phyloP scores from a whole-genome alignment of 2,113 vertebrate genomes.

The Pleuronectes platessa region DNA sequence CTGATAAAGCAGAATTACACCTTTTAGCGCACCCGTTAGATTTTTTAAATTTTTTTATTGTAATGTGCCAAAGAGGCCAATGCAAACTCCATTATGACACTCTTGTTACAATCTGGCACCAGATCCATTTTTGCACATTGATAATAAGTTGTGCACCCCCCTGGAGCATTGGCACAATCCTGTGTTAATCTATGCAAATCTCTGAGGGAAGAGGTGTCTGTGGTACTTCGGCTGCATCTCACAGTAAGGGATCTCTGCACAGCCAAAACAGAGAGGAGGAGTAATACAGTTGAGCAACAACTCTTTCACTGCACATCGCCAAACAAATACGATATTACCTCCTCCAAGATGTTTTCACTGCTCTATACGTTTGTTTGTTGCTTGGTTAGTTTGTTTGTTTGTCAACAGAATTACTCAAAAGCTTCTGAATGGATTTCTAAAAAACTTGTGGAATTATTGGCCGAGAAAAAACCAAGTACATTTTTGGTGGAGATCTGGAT shows the following conservation, averaged over 20 bases:
- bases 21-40: background rate
- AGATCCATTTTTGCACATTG: constrained; percentile 16
- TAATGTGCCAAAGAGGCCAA: constrained; percentile 2
- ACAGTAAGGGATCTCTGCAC: background rate
- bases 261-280: background rate
- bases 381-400: no score
- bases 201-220: background rate
- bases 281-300: background rate
- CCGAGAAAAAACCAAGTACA: no score
- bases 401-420: no score
- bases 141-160: constrained; percentile 20
- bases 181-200: constrained; percentile 18
- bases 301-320: background rate
- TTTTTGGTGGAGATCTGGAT: no score
- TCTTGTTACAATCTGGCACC: background rate
- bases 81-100: constrained; percentile 13
- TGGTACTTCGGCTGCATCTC: background rate
- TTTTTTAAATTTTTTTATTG: background rate
- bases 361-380: no score
- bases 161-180: constrained; percentile 2
- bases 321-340: background rate
- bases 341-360: no score
- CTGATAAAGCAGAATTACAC: background rate
- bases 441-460: no score
- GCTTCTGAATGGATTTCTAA: no score